Percentiles rank a stretch among this genome's conserved stretches.
These are phyloP conservation scores for Liasis olivaceus DNA, from an alignment of 2,797 vertebrate species.

Conservation along the genomic window DNA sequence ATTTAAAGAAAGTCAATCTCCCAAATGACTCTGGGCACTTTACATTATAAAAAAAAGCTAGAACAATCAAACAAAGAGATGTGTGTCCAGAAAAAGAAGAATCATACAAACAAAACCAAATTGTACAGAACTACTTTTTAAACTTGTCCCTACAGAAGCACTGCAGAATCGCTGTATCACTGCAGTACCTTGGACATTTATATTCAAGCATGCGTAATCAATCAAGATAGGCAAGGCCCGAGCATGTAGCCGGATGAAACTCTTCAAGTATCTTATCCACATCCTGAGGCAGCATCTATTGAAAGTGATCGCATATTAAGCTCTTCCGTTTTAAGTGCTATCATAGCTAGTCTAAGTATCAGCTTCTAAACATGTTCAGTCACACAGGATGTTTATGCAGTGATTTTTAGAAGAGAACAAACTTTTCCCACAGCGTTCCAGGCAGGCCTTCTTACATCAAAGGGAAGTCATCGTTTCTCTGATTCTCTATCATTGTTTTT, in stretches of 20 bases:
- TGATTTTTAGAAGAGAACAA: constrained; percentile 23
- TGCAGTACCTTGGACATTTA: not conserved
- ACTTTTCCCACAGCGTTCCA: constrained; percentile 29
- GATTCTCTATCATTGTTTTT: not conserved
- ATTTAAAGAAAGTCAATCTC: not conserved
- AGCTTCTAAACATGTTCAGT: constrained; percentile 1
- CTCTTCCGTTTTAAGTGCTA: constrained; percentile 4
- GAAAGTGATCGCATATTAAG: not conserved
- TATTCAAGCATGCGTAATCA: not conserved
- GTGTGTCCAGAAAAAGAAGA: too few relatives aligned
- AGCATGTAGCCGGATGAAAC: not conserved
- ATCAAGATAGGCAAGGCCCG: not conserved
- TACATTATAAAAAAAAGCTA: not conserved
- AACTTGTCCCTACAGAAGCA: not conserved
- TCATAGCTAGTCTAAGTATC: not conserved
- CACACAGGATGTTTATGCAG: constrained; percentile 33
- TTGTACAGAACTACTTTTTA: not conserved
- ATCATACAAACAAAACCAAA: too few relatives aligned
- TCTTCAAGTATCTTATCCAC: not conserved
- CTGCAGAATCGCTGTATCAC: not conserved
- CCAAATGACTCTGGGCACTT: not conserved
- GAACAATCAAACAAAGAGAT: not conserved
- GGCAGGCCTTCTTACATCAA: constrained; percentile 9
- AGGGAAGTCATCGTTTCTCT: not conserved
- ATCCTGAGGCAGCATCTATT: not conserved